A percentile compares a stretch with the other conserved stretches of the same genome.
These are phyloP conservation scores for Arvicanthis niloticus DNA, from an alignment of 2,113 vertebrate species.

Conservation along the genomic window DNA sequence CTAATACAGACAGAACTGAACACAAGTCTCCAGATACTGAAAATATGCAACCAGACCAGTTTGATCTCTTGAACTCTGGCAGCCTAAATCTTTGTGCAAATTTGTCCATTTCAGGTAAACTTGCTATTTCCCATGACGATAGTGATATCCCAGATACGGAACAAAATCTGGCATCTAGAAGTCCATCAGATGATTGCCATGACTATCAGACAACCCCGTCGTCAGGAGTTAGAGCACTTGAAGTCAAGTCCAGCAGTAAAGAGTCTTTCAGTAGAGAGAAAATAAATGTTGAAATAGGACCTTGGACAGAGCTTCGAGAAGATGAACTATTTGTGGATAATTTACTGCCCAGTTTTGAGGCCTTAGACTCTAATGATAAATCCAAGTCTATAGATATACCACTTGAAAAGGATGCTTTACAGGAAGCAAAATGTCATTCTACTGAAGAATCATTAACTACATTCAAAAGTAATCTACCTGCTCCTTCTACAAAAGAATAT, in stretches of 20 bases:
- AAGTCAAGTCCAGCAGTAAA: slow-evolving; percentile 88
- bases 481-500: slow-evolving; percentile 82
- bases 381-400: slow-evolving; percentile 80
- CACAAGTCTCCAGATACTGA: slow-evolving; percentile 86
- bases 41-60: slow-evolving; percentile 78
- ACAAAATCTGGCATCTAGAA: slow-evolving; percentile 78
- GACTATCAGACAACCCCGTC: slow-evolving; percentile 79
- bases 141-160: slow-evolving; percentile 87
- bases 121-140: slow-evolving; percentile 88
- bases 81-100: slow-evolving; percentile 87
- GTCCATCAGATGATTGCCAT: slow-evolving; percentile 78
- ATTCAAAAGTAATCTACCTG: slow-evolving; percentile 79
- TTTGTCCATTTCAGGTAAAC: slow-evolving; percentile 85
- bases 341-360: slow-evolving; percentile 74
- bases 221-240: slow-evolving; percentile 83
- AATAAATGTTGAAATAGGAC: slow-evolving; percentile 88
- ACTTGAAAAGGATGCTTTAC: slow-evolving; percentile 84
- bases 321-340: slow-evolving; percentile 77
- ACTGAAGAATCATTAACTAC: slow-evolving; percentile 80
- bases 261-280: slow-evolving; percentile 90
- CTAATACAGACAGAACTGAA: slow-evolving; percentile 84
- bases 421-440: slow-evolving; percentile 76
- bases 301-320: slow-evolving; percentile 82
- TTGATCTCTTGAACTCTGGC: slow-evolving; percentile 85
- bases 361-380: slow-evolving; percentile 82